Percentiles rank a stretch among this genome's conserved stretches.
Conservation (phyloP, 1,140 invertebrate species). For the Zelostemma sp. region DNA sequence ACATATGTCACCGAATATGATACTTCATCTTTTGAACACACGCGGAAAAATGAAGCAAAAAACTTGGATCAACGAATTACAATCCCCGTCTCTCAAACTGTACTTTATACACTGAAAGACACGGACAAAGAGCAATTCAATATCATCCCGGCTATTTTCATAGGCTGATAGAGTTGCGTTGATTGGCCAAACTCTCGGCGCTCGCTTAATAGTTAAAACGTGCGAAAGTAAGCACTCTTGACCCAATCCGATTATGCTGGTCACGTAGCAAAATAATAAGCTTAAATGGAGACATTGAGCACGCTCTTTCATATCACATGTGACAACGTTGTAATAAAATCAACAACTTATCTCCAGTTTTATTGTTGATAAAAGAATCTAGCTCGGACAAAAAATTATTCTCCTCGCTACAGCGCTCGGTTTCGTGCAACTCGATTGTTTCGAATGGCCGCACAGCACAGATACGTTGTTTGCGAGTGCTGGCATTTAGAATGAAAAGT, state of each 20-base stretch:
- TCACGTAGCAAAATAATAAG: slow-evolving; percentile 48
- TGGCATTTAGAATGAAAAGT: too few relatives aligned
- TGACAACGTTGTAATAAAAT: not conserved
- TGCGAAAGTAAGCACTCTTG: slow-evolving; percentile 53
- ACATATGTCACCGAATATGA: too few relatives aligned
- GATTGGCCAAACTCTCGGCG: slow-evolving; percentile 13
- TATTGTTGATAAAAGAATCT: too few relatives aligned
- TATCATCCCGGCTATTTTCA: slow-evolving; percentile 20
- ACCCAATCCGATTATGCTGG: slow-evolving; percentile 49
- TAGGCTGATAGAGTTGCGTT: slow-evolving; percentile 1
- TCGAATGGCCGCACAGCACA: too few relatives aligned
- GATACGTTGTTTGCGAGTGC: too few relatives aligned
- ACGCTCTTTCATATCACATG: slow-evolving; percentile 14
- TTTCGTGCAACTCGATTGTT: too few relatives aligned
- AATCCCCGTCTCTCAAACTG: slow-evolving; percentile 18
- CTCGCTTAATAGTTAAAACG: slow-evolving; percentile 46
- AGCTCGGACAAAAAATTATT: too few relatives aligned
- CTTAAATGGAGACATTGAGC: slow-evolving; percentile 33
- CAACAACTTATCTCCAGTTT: not conserved
- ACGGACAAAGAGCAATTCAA: slow-evolving; percentile 14
- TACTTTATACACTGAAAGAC: slow-evolving; percentile 29
- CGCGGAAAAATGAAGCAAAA: too few relatives aligned
- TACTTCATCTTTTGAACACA: too few relatives aligned
- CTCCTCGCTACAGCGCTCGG: too few relatives aligned
- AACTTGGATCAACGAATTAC: not conserved